phyloP scores from a whole-genome alignment of 2,797 vertebrate genomes.

The Alca torda region DNA sequence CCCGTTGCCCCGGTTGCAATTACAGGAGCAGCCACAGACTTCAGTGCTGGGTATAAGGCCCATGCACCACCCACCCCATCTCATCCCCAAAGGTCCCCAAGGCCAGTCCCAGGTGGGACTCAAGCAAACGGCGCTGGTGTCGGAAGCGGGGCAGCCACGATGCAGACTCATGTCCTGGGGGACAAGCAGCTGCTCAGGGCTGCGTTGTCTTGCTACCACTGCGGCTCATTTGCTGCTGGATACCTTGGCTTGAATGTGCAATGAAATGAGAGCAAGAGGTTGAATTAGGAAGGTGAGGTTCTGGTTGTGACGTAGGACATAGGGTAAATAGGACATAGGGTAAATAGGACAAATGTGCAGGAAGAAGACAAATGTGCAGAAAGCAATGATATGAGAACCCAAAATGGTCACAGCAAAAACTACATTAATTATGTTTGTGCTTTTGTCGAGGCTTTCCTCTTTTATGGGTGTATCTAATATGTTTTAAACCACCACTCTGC shows the following conservation, averaged over 20 bases:
- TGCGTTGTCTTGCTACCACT: fast-evolving
- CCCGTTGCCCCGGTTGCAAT: not conserved
- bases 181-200: not conserved
- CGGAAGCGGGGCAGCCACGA: fast-evolving
- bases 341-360: not conserved
- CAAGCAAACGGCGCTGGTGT: fast-evolving
- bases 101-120: not conserved
- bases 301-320: not conserved
- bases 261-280: not conserved
- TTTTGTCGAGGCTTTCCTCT: not conserved
- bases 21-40: not conserved
- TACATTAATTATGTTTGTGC: not conserved
- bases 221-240: not conserved
- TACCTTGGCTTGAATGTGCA: not conserved
- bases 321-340: not conserved
- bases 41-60: not conserved
- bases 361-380: not conserved
- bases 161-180: fast-evolving
- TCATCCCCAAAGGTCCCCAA: not conserved
- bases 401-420: not conserved
- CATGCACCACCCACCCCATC: not conserved
- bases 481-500: not conserved
- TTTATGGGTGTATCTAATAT: not conserved
- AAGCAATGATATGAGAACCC: not conserved
- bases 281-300: not conserved